A percentile compares a stretch with the other conserved stretches of the same genome.
phyloP scores from a whole-genome alignment of 2,113 vertebrate species.

The Lucifuga dentata region DNA sequence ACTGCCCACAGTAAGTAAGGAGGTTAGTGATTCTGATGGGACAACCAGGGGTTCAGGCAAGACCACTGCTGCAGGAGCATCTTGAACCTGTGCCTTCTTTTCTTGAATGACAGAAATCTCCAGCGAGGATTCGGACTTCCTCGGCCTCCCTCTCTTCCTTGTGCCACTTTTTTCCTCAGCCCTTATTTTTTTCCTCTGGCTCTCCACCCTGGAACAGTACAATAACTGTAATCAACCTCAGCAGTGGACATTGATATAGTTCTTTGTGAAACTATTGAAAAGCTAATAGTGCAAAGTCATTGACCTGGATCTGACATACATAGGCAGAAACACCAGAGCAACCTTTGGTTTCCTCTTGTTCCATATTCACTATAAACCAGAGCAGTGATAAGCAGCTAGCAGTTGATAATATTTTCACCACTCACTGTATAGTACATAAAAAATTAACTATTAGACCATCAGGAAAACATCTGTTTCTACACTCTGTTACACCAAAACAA shows the following conservation, averaged over 20 bases:
- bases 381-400: constrained; percentile 62
- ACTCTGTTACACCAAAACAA: neutral
- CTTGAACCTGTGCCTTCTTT: constrained; percentile 25
- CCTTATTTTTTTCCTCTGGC: constrained; percentile 70
- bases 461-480: neutral
- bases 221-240: constrained; percentile 22
- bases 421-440: constrained; percentile 9
- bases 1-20: neutral
- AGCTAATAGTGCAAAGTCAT: constrained; percentile 77
- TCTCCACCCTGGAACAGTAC: constrained; percentile 74
- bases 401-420: constrained; percentile 53
- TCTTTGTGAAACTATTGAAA: constrained; percentile 45
- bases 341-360: constrained; percentile 76
- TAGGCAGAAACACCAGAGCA: constrained; percentile 52
- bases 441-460: too few relatives aligned
- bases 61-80: constrained; percentile 39
- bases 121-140: constrained; percentile 53
- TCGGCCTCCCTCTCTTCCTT: constrained; percentile 78
- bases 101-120: constrained; percentile 45
- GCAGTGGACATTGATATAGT: constrained; percentile 42
- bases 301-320: constrained; percentile 62
- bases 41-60: constrained; percentile 39
- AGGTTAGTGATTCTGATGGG: neutral
- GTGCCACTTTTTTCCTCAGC: constrained; percentile 58
- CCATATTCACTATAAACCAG: constrained; percentile 68